Evolutionary conservation across 2,113 vertebrate species (phyloP).

Genomic region (Caranx ignobilis): DNA sequence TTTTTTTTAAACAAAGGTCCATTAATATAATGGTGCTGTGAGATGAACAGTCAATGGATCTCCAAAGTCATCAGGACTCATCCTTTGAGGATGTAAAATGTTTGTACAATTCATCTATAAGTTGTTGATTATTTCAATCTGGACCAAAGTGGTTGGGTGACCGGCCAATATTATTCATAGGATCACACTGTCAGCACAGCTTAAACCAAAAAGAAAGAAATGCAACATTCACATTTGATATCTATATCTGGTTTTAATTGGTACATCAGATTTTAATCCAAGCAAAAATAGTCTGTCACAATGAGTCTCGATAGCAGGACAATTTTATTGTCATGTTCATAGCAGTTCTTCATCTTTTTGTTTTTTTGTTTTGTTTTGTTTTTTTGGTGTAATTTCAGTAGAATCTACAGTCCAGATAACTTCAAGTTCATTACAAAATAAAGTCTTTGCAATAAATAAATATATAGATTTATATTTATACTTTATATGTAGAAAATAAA

Average conservation of each 20-base stretch:
- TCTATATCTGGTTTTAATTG: constrained; percentile 81
- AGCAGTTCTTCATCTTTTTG: constrained; percentile 73
- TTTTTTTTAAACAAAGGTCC: not conserved
- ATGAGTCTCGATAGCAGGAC: constrained; percentile 84
- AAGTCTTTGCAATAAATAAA: constrained; percentile 99
- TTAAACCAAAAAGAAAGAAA: constrained; percentile 41
- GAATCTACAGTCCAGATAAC: constrained; percentile 85
- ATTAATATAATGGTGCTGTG: not conserved
- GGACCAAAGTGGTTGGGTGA: not conserved
- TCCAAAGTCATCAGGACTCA: too few relatives aligned
- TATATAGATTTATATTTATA: constrained; percentile 99
- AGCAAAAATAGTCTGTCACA: constrained; percentile 80
- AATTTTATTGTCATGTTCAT: constrained; percentile 93
- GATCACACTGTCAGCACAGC: too few relatives aligned
- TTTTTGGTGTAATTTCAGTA: constrained; percentile 83
- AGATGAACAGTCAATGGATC: not conserved
- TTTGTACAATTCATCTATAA: not conserved
- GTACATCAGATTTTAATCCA: constrained; percentile 71
- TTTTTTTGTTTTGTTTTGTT: not conserved
- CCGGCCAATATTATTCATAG: not conserved
- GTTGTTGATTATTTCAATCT: constrained; percentile 3
- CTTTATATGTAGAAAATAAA: constrained; percentile 99
- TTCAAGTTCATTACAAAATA: constrained; percentile 90
- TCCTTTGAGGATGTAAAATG: not conserved
- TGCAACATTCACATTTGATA: constrained; percentile 49